Conservation (phyloP, 2,888 invertebrate species). For the Agonopterix arenella region DNA sequence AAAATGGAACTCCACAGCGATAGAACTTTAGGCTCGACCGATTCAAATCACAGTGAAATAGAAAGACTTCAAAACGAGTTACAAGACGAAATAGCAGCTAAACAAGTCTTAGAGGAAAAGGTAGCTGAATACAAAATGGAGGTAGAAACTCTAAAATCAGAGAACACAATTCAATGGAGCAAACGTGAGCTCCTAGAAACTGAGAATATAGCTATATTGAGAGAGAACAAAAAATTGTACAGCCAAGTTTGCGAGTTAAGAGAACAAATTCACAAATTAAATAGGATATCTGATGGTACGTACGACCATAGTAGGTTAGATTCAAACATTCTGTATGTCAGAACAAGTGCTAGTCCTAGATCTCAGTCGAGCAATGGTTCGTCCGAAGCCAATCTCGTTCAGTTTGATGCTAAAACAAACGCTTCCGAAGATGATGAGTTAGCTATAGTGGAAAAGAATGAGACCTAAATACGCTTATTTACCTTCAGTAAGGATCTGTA, state of each 20-base stretch:
- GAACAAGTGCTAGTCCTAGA: slow-evolving; percentile 58
- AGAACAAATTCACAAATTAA: slow-evolving; percentile 66
- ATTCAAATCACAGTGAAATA: slow-evolving; percentile 67
- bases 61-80: slow-evolving; percentile 64
- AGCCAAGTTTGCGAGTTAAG: slow-evolving; percentile 64
- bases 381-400: slow-evolving; percentile 57
- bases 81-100: slow-evolving; percentile 65
- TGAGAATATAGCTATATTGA: slow-evolving; percentile 89
- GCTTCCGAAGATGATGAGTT: slow-evolving; percentile 65
- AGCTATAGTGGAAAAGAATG: slow-evolving; percentile 56
- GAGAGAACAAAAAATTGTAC: slow-evolving; percentile 91
- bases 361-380: slow-evolving; percentile 66
- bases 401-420: slow-evolving; percentile 57
- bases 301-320: slow-evolving; percentile 47
- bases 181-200: slow-evolving; percentile 93
- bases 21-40: slow-evolving; percentile 61
- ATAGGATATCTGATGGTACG: slow-evolving; percentile 62
- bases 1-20: slow-evolving; percentile 60
- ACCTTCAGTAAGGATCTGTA: no score
- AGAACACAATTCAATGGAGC: slow-evolving; percentile 96
- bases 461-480: slow-evolving; percentile 10
- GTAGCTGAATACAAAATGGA: slow-evolving; percentile 70
- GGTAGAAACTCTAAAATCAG: slow-evolving; percentile 91
- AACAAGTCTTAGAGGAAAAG: slow-evolving; percentile 65
- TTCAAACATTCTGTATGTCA: slow-evolving; percentile 56